Evolutionary conservation across 2,797 vertebrate species (phyloP), one percentile per base, ranked within the genome.

Genomic region (Ciconia nigra): DNA sequence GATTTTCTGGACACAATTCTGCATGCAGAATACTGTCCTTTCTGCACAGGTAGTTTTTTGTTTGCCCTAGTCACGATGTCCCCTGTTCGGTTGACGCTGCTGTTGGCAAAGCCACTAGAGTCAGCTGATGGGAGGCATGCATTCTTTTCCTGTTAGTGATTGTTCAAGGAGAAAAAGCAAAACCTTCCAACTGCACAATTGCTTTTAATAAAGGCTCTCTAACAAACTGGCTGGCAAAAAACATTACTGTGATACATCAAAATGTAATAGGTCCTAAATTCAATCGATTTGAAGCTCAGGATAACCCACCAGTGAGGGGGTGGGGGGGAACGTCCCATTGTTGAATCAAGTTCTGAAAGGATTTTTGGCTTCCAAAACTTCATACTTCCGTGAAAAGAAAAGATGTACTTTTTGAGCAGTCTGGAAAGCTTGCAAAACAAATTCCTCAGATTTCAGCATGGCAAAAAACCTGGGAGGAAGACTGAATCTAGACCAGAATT

Each of bases 111-210:
- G 89, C 80, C 28, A 1, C 3, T 5, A 7, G 42, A 8, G 39
- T 94, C 90, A 94, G 91, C 94, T 94, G 69, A 65, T 11, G 25
- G 0, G 14, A 62, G 77, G 65, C 83, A 7, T 4, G 37, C 87
- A 41, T 78, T 76, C 91, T 74, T 89, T 49, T 83, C 73, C 72
- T 65, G 31, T 78, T 70, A 84, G 71, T 9, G 65, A 83, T 73
- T 91, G 88, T 90, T 87, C 35, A 57, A 82, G 81, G 91, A 87
- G 82, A 77, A 91, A 71, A 80, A 70, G n/a, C 62, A 87, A 95
- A 89, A 65, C 74, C 57, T 92, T n/a, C 76, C 74, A 74, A 9
- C 26, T 18, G 76, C 87, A 70, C 93, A 78, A 35, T n/a, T 65
- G 80, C 55, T 78, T 81, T 89, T 54, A 66, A 51, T 37, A 83